These are phyloP conservation scores for Chelonus formosanus DNA, from an alignment of 2,888 invertebrate genomes.

Conservation along the genomic window DNA sequence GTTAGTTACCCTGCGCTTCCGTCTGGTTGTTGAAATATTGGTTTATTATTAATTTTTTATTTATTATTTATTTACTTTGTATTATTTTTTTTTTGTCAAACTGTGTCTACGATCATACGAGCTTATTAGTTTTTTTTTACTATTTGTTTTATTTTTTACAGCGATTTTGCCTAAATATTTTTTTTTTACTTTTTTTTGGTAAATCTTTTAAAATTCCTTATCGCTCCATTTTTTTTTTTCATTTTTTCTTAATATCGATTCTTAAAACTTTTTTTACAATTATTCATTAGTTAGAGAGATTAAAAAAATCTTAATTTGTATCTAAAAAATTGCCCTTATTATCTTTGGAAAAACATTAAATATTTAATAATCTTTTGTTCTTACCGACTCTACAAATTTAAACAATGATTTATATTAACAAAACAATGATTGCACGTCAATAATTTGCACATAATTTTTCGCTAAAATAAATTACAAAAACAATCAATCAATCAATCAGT, in stretches of 20 bases:
- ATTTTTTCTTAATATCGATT: constrained; percentile 34
- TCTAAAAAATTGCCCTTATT: constrained; percentile 2
- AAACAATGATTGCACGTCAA: background rate
- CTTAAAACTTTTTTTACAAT: constrained; percentile 26
- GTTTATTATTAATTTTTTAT: constrained; percentile 54
- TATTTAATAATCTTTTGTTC: background rate
- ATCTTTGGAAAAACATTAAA: constrained; percentile 17
- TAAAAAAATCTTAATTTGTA: no score
- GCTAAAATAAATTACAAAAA: constrained; percentile 4
- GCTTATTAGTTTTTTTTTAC: constrained; percentile 19
- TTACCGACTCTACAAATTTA: background rate
- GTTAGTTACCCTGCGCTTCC: constrained; percentile 66
- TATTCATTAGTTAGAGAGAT: background rate
- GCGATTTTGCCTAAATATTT: constrained; percentile 21
- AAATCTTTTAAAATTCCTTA: constrained; percentile 26
- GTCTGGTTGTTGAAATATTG: constrained; percentile 66
- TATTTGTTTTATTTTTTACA: constrained; percentile 26
- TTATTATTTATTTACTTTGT: constrained; percentile 42
- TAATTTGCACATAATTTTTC: constrained; percentile 6
- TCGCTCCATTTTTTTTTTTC: constrained; percentile 41
- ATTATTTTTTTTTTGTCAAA: constrained; percentile 33
- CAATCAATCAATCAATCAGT: background rate
- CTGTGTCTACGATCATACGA: constrained; percentile 39
- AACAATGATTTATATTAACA: no score
- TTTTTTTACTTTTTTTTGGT: constrained; percentile 24